Conservation (phyloP, 2,888 invertebrate species). For the Pyrgus malvae region DNA sequence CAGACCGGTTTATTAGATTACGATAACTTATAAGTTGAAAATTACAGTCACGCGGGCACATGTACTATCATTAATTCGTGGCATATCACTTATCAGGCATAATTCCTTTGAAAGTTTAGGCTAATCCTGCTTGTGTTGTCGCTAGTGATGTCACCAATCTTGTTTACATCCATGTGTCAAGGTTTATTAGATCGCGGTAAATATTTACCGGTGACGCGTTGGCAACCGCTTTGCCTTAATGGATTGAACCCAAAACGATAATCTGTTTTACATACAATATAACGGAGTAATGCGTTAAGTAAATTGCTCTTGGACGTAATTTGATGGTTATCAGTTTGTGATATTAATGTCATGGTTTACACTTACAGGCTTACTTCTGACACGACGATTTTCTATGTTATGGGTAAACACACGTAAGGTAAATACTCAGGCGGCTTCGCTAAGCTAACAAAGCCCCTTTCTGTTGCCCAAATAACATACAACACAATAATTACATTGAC, state of each 20-base stretch:
- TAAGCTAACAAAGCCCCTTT: too few species aligned
- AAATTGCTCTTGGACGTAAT: not conserved
- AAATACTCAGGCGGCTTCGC: too few species aligned
- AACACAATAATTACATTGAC: too few species aligned
- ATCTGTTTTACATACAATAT: slow-evolving; percentile 11
- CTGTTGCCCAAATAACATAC: too few species aligned
- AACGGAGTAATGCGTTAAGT: not conserved
- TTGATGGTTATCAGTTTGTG: too few species aligned
- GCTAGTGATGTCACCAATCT: slow-evolving; percentile 42
- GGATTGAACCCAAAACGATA: slow-evolving; percentile 24
- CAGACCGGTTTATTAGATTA: too few species aligned
- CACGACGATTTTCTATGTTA: too few species aligned
- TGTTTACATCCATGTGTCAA: slow-evolving; percentile 51
- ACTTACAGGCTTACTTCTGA: too few species aligned
- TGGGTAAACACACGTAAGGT: too few species aligned
- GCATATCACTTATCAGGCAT: slow-evolving; percentile 15
- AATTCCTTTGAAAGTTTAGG: slow-evolving; percentile 29
- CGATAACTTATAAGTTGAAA: too few species aligned
- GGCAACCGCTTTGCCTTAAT: slow-evolving; percentile 17
- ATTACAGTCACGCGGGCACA: too few species aligned
- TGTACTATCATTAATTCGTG: slow-evolving; percentile 1
- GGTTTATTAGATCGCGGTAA: slow-evolving; percentile 51
- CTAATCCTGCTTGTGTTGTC: slow-evolving; percentile 28
- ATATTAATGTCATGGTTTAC: too few species aligned
- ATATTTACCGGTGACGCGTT: slow-evolving; percentile 45